Evolutionary conservation across 2,113 vertebrate genomes (phyloP).

Genomic region (Athene noctua): DNA sequence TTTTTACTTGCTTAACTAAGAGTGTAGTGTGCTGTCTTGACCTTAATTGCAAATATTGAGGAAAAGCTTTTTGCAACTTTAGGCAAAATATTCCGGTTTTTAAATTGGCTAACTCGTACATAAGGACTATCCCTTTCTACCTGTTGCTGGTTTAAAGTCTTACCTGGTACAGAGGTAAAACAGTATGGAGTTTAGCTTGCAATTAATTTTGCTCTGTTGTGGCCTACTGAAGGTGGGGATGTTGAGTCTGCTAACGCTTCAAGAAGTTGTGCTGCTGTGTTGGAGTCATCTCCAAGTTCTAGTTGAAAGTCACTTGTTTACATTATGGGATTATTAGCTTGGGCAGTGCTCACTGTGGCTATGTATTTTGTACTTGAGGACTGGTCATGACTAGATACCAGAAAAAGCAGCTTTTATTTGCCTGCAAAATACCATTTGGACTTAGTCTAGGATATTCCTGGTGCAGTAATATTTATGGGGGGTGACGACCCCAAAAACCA

Average conservation of each 20-base stretch:
- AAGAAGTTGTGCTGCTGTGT: not conserved
- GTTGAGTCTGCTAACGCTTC: not conserved
- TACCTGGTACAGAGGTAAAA: not conserved
- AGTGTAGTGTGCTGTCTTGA: not conserved
- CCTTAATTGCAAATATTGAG: not conserved
- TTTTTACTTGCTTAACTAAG: not conserved
- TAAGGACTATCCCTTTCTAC: not conserved
- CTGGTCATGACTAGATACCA: not conserved
- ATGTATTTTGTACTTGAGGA: not conserved
- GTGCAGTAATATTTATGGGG: not conserved
- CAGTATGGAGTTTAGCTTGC: not conserved
- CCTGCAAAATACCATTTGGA: not conserved
- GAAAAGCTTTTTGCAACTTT: not conserved
- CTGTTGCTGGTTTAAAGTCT: not conserved
- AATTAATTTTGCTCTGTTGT: not conserved
- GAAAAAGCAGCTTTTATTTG: not conserved
- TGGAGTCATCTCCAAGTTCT: not conserved
- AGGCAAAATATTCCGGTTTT: not conserved
- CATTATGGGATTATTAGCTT: not conserved
- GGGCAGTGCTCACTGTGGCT: not conserved
- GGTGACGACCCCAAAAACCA: too few relatives aligned
- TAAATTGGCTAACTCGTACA: rapidly evolving
- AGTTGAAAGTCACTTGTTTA: not conserved
- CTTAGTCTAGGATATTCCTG: not conserved
- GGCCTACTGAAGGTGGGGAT: not conserved